Base-by-base conservation (phyloP, 1,140 invertebrate genomes). In the Formica exsecta region DNA sequence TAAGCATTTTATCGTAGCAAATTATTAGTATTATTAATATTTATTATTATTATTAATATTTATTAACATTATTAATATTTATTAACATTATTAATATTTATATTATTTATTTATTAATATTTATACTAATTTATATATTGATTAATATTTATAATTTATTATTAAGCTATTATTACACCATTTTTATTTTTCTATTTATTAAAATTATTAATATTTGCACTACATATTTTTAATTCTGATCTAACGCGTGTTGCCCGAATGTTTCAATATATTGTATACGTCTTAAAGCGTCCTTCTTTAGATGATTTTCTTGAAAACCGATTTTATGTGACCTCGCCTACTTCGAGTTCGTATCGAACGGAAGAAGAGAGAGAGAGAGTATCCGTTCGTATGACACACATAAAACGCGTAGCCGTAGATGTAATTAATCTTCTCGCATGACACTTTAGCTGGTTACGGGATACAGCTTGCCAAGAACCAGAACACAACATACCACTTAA, bases 401-500 rank as follows among this genome's bases (percentile, higher is more conserved):
- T 90, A 90, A 91, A 91, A 88, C 70, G 86, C 70, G 86, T 86
- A 68, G 64, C 59, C 36, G 75, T 44, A 44, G 64, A 59, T 44
- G 92, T 89, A 93, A 94, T 93, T 94, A 93, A 94, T 94, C 93
- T 94, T 94, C 89, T 88, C 87, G 87, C 92, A 93, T 93, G 92
- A 94, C 93, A 93, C 87, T 89, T 90, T 88, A 86, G 91, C 88
- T 90, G 92, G 90, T 92, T 91, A 89, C 88, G 48, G 89, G 88
- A 90, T 87, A 90, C 87, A 92, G 92, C 86, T 92, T 85, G 88
- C 88, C 89, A 89, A 92, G 79, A 92, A 89, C 81, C 81, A 44
- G 91, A 91, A 93, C 93, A 94, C 93, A 93, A 91, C 93, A 93
- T 93, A 89, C 91, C 93, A 94, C 93, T 94, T 94, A 93, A 91